Conservation (phyloP, 2,888 invertebrate genomes). For the Salpingus planirostris region DNA sequence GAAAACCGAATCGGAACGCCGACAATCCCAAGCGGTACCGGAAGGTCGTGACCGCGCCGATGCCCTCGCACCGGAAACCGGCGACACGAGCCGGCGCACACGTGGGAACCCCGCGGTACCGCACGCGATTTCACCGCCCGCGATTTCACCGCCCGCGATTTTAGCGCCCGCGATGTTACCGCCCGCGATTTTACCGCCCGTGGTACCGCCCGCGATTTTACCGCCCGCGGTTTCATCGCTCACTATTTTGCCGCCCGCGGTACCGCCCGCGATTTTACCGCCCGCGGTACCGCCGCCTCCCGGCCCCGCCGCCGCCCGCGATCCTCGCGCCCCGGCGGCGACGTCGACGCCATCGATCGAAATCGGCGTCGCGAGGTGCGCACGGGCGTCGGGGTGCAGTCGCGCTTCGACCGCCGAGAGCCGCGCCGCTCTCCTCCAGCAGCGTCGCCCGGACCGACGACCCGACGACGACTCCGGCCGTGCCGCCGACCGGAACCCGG, state of each 20-base stretch:
- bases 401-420: slow-evolving; percentile 33
- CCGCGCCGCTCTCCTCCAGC: slow-evolving; percentile 16
- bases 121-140: no score
- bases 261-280: background rate
- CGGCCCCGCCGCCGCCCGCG: background rate
- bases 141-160: no score
- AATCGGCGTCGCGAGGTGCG: slow-evolving; percentile 31
- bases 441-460: slow-evolving; percentile 4
- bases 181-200: no score
- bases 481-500: background rate
- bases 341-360: slow-evolving; percentile 32
- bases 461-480: slow-evolving; percentile 6
- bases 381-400: slow-evolving; percentile 36
- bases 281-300: background rate
- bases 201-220: no score
- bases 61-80: slow-evolving; percentile 17
- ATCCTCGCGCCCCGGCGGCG: slow-evolving; percentile 2
- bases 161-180: no score
- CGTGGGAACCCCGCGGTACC: no score
- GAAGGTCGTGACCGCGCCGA: slow-evolving; percentile 19
- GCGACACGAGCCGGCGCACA: slow-evolving; percentile 17
- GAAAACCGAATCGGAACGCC: no score
- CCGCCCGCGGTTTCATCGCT: background rate
- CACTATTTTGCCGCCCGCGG: background rate
- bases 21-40: no score